Base-by-base conservation (phyloP, 2,113 vertebrate species). In the Jacana jacana region DNA sequence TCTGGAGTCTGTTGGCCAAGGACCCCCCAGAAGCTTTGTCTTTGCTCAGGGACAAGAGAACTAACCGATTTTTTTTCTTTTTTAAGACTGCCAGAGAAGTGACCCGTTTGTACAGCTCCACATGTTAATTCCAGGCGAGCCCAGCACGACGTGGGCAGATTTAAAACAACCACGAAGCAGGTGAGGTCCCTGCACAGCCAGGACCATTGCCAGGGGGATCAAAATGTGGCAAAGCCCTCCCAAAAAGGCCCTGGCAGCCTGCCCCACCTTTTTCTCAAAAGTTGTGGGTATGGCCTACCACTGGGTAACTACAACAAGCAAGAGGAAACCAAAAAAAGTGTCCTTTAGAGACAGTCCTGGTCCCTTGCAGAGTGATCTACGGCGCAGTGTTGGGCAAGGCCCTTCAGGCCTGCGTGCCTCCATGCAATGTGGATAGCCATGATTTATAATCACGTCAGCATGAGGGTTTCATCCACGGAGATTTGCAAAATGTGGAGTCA, bases 341-440 rank as follows among this genome's bases (percentile, higher is more conserved):
- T 28, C 68, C 24, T 81, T 82, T 4, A 4, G 60, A 75, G 86
- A 31, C 86, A 84, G 86, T 27, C 46, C n/a, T 5, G 1, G 49
- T 33, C 90, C 64, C 95, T 83, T 81, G 93, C 90, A 68, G 88
- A 84, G 93, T 49, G 94, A 88, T 92, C 95, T 68, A 39, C 10
- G 17, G 93, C 52, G 0, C 81, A 68, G 73, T 30, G 65, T 93
- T 96, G 91, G 81, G 95, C 89, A 95, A 97, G 91, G 49, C 72
- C 6, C 77, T 73, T 48, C 40, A 1, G 48, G 39, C 17, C 82
- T 71, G 82, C 7, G 0, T 88, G 95, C 35, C 88, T 86, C 63
- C 71, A 12, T 6, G 6, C 60, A 0, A 22, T 42, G 93, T 27
- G 93, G 54, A 75, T 1, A 15, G 42, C 37, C 7, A 3, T 84